These are phyloP conservation scores for Marronus borbonicus DNA, from an alignment of 2,888 invertebrate genomes.

Conservation along the genomic window DNA sequence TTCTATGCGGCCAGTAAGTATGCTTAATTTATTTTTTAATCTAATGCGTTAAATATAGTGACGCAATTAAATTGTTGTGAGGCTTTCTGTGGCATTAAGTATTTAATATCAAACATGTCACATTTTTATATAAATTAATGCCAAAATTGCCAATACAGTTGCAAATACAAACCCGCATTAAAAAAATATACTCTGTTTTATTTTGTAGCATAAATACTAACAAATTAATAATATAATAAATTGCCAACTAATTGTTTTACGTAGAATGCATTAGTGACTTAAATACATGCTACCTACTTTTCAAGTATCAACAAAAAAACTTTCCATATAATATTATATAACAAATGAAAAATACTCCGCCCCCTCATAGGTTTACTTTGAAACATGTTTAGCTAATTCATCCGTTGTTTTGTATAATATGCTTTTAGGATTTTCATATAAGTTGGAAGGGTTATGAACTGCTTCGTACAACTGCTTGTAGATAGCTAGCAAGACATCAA, in stretches of 20 bases:
- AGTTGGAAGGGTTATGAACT: constrained; percentile 84
- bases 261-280: too few species aligned
- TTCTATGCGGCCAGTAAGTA: too few species aligned
- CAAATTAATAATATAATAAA: not conserved
- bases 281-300: too few species aligned
- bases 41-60: too few species aligned
- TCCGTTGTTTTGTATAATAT: constrained; percentile 86
- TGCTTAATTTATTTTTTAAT: too few species aligned
- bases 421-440: constrained; percentile 81
- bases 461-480: constrained; percentile 89
- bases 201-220: not conserved
- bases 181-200: not conserved
- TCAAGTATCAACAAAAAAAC: too few species aligned
- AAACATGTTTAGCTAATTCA: constrained; percentile 74
- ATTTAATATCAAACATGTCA: too few species aligned
- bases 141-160: not conserved
- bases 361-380: constrained; percentile 57
- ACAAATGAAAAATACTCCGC: too few species aligned
- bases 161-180: not conserved
- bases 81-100: too few species aligned
- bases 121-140: too few species aligned
- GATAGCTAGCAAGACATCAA: constrained; percentile 90
- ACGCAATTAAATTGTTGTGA: too few species aligned
- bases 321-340: too few species aligned
- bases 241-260: not conserved